Conservation (phyloP, 2,113 vertebrate genomes). For the Semicossyphus pulcher region DNA sequence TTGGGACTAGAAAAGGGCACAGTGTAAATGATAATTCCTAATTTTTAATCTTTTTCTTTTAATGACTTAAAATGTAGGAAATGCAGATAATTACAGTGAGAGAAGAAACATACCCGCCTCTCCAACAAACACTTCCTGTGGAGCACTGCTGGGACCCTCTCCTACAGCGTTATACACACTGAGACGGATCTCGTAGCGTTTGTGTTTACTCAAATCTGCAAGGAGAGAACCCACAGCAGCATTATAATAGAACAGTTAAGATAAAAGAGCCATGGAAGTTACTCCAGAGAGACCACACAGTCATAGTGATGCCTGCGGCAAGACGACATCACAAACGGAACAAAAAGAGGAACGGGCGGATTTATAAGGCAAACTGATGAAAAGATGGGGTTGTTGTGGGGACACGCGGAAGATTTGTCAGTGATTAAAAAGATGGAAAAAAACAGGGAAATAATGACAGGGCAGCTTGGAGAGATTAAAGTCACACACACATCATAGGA, state of each 20-base stretch:
- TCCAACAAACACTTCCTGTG: constrained; percentile 97
- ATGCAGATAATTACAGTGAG: constrained; percentile 2
- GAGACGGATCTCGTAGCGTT: constrained; percentile 95
- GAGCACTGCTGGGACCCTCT: constrained; percentile 92
- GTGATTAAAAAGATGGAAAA: constrained; percentile 61
- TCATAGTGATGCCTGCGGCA: constrained; percentile 41
- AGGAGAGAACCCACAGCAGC: constrained; percentile 37
- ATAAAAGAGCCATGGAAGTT: constrained; percentile 53
- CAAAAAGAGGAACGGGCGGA: constrained; percentile 33
- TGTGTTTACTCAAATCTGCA: constrained; percentile 95
- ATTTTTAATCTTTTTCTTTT: not conserved
- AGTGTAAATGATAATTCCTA: not conserved
- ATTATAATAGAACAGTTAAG: constrained; percentile 47
- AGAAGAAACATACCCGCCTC: constrained; percentile 90
- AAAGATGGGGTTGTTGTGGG: constrained; percentile 54
- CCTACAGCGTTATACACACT: constrained; percentile 95
- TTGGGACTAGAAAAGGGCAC: constrained; percentile 86
- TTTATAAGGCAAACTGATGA: constrained; percentile 50
- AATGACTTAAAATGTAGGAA: not conserved
- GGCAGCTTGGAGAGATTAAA: constrained; percentile 63
- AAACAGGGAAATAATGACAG: constrained; percentile 50
- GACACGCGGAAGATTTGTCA: constrained; percentile 55
- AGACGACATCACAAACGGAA: constrained; percentile 48
- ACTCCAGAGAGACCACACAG: constrained; percentile 40
- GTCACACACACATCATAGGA: constrained; percentile 38